Percentiles rank a stretch among this genome's conserved stretches.
phyloP scores from a whole-genome alignment of 2,888 invertebrate genomes.

The Eudemis profundana region DNA sequence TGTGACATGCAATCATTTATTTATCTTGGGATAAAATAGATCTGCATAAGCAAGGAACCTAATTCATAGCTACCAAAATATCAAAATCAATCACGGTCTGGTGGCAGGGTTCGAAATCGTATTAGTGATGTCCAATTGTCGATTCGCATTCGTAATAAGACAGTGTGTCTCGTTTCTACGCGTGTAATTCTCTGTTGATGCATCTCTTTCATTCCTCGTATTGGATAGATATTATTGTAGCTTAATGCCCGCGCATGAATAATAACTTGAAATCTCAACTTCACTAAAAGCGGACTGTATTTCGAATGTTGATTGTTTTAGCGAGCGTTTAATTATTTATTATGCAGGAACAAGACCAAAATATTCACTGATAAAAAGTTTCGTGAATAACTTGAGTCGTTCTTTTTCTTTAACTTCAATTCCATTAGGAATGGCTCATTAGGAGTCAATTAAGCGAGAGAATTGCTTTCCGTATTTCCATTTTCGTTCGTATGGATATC shows the following conservation, averaged over 20 bases:
- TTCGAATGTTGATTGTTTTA: slow-evolving; percentile 23
- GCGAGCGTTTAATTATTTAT: slow-evolving; percentile 29
- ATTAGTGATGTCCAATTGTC: too few species aligned
- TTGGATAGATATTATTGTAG: too few species aligned
- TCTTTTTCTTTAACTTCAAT: slow-evolving; percentile 30
- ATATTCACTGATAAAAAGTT: slow-evolving; percentile 34
- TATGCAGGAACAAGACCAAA: slow-evolving; percentile 32
- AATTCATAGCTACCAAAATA: too few species aligned
- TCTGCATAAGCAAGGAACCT: too few species aligned
- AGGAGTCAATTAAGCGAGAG: slow-evolving; percentile 30
- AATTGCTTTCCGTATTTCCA: slow-evolving; percentile 11
- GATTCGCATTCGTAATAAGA: too few species aligned
- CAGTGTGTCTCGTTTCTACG: too few species aligned
- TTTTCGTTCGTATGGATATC: not conserved
- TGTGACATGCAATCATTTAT: too few species aligned
- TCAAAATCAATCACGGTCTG: too few species aligned
- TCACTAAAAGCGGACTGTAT: slow-evolving; percentile 22
- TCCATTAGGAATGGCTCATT: slow-evolving; percentile 34
- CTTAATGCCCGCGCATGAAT: slow-evolving; percentile 7
- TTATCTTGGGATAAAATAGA: too few species aligned
- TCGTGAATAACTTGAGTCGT: slow-evolving; percentile 33
- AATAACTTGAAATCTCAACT: slow-evolving; percentile 30
- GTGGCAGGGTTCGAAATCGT: too few species aligned
- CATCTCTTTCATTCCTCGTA: too few species aligned
- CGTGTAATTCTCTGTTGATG: too few species aligned